Percentiles rank a stretch among this genome's conserved stretches.
phyloP scores from a whole-genome alignment of 2,888 invertebrate species.

The Noctua janthe region DNA sequence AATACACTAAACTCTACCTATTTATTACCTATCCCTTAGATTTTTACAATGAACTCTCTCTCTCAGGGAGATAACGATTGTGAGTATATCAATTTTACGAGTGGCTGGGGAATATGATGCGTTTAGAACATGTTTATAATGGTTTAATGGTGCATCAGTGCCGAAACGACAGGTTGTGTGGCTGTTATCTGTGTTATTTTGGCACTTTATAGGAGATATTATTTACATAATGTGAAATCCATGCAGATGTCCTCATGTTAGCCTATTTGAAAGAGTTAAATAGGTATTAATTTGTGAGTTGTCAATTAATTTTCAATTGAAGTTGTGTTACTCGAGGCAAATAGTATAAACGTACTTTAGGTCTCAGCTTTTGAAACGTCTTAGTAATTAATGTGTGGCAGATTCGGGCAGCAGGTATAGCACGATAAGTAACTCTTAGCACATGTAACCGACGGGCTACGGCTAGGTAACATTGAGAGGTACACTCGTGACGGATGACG shows the following conservation, averaged over 20 bases:
- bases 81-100: slow-evolving; percentile 39
- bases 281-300: neutral
- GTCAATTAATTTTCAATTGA: neutral
- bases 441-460: neutral
- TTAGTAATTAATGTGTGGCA: neutral
- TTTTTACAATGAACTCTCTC: slow-evolving; percentile 16
- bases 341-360: neutral
- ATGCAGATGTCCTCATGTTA: neutral
- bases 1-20: slow-evolving; percentile 42
- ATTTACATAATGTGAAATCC: neutral
- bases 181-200: neutral
- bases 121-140: slow-evolving; percentile 25
- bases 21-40: slow-evolving; percentile 32
- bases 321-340: neutral
- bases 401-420: neutral
- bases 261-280: neutral
- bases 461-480: slow-evolving; percentile 6
- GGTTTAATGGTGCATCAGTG: slow-evolving; percentile 47
- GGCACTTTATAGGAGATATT: neutral
- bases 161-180: slow-evolving; percentile 1
- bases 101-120: slow-evolving; percentile 7
- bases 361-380: neutral
- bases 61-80: slow-evolving; percentile 11
- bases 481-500: slow-evolving; percentile 49
- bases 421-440: neutral